Evolutionary conservation across 2,888 invertebrate genomes (phyloP), one percentile per base, ranked within the genome.

Genomic region (Coelopa pilipes): DNA sequence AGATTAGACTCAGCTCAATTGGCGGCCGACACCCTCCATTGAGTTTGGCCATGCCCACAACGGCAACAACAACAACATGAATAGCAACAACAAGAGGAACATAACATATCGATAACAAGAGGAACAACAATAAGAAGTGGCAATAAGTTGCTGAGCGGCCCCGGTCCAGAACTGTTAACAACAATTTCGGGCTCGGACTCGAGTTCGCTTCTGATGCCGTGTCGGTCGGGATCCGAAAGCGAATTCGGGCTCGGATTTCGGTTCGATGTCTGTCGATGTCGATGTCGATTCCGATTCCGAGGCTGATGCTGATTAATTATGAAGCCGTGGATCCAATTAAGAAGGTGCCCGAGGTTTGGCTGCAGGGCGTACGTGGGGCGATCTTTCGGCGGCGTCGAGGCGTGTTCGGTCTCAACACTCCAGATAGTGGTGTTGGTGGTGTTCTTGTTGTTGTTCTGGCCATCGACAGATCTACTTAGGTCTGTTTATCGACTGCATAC

Each of bases 281-380:
- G n/a, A n/a, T n/a, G n/a, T n/a, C n/a, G 34, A 34, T 34, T 34
- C 34, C 34, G 7, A 4, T 34, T 34, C 34, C 7, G 34, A 34
- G 2, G 34, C 4, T 66, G 15, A 15, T 13, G 4, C 47, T 65
- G 45, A 47, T 66, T 47, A 66, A 66, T 66, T 66, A 66, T 50
- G 47, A 66, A 66, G 47, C 47, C 21, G 66, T 66, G 49, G 49
- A 66, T 49, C 66, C 50, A 66, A 66, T 66, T 66, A 66, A 66
- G 19, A 21, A 66, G 50, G 66, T 66, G 50, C 50, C 49, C 50
- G 17, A 21, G 12, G 7, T 34, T 34, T 50, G 9, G 66, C 66
- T 66, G 46, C 21, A 15, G 47, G 57, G 21, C 24, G 24, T 59
- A 34, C 34, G 34, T 34, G 19, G 19, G 19, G n/a, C n/a, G 50